Evolutionary conservation across 2,797 vertebrate genomes (phyloP).

Genomic region (Perodicticus potto): DNA sequence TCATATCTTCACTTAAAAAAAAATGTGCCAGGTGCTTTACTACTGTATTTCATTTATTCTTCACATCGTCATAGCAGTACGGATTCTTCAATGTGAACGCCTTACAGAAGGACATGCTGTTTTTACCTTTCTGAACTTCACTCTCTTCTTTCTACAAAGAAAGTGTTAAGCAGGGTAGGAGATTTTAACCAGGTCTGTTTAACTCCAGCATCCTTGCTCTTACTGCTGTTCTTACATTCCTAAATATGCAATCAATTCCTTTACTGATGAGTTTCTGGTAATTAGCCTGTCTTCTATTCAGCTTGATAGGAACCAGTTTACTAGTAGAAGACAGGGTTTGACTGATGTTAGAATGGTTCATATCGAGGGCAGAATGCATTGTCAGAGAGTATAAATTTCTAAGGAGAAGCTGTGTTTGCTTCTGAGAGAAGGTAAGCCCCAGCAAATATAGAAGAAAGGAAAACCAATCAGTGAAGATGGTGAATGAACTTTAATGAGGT

Average conservation of each 20-base stretch:
- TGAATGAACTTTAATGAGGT: neutral
- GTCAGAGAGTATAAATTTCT: neutral
- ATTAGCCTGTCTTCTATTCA: neutral
- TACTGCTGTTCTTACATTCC: neutral
- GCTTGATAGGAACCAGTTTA: neutral
- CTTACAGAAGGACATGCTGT: neutral
- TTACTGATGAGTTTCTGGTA: constrained; percentile 24
- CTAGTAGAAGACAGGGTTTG: neutral
- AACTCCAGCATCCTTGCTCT: neutral
- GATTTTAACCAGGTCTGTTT: neutral
- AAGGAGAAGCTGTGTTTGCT: neutral
- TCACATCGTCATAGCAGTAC: neutral
- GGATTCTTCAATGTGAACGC: neutral
- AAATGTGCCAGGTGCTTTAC: neutral
- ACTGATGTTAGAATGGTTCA: neutral
- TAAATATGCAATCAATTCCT: neutral
- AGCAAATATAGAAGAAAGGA: neutral
- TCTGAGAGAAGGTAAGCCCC: neutral
- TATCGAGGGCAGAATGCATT: neutral
- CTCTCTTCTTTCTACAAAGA: neutral
- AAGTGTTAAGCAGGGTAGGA: neutral
- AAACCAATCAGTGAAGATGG: neutral
- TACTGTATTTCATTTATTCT: neutral
- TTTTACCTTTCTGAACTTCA: neutral
- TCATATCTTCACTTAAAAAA: neutral